Evolutionary conservation across 2,797 vertebrate species (phyloP), one percentile per base, ranked within the genome.

Genomic region (Carduelis carduelis): DNA sequence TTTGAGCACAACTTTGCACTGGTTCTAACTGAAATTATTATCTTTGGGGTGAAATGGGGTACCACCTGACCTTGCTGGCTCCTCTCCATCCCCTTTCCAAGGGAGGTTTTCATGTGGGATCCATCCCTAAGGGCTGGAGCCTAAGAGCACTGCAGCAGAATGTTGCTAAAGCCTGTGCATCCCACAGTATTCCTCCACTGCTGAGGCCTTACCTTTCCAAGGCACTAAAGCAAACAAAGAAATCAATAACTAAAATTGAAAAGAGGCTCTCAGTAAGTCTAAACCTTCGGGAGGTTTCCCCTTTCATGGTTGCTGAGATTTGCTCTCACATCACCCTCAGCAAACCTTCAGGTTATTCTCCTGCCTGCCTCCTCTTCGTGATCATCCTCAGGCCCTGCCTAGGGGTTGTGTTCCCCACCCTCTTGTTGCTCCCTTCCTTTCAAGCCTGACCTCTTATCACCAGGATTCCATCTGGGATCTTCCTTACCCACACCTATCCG

Each of bases 211-310:
- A 8, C 34, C 34, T 64, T 70, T 75, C 30, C 30, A 41, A 35
- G 63, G 37, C 15, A 49, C 30, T 39, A 34, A 81, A 70, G 34
- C 12, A 89, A 91, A 66, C 34, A 71, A 74, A 86, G 43, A 89
- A 93, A 76, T 61, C 72, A 64, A 43, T 39, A 87, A 75, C 59
- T 75, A 52, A 75, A 59, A 82, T 22, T 52, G 17, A 39, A 84
- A 64, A 72, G 63, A 59, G 6, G 11, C 9, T 69, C 18, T 32
- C 35, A 19, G 35, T 41, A 70, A 88, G 11, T 26, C 34, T 53
- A 55, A 91, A 69, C 19, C 46, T 63, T 56, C 0, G 1, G 41
- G 61, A 78, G 21, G 12, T 64, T 92, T 94, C 49, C 23, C 11
- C 5, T 89, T 86, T 86, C 61, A 9, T 8, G 11, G n/a, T 44